phyloP scores from a whole-genome alignment of 2,797 vertebrate species.

The Valencia hispanica region DNA sequence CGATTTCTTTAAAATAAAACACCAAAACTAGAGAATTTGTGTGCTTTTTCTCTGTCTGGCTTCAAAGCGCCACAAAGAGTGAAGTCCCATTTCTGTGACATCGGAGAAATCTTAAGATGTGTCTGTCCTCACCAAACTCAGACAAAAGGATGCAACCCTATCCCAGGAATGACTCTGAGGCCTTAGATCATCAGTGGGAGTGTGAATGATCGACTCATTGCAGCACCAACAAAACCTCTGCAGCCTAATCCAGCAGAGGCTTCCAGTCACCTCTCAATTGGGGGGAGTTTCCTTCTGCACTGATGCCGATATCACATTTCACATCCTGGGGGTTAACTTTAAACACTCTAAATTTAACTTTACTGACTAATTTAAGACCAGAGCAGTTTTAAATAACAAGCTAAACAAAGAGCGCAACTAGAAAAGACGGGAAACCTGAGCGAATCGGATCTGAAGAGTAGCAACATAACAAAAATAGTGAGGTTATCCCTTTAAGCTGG shows the following conservation, averaged over 20 bases:
- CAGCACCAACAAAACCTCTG: slow-evolving; percentile 59
- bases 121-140: slow-evolving; percentile 46
- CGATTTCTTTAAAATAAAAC: too few species aligned
- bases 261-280: slow-evolving; percentile 46
- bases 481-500: neutral
- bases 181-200: slow-evolving; percentile 53
- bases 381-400: neutral
- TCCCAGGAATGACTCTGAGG: slow-evolving; percentile 41
- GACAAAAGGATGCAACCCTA: slow-evolving; percentile 67
- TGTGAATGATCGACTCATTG: slow-evolving; percentile 68
- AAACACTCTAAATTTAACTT: slow-evolving; percentile 38
- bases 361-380: slow-evolving; percentile 34
- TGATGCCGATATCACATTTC: slow-evolving; percentile 40
- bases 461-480: neutral
- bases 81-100: slow-evolving; percentile 2
- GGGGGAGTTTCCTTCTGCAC: slow-evolving; percentile 12
- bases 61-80: too few species aligned
- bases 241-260: slow-evolving; percentile 55
- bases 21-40: too few species aligned
- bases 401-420: slow-evolving; percentile 7
- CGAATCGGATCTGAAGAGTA: neutral
- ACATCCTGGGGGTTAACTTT: slow-evolving; percentile 13
- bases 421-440: slow-evolving; percentile 26
- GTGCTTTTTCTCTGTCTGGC: too few species aligned
- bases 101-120: slow-evolving; percentile 1